Conservation (phyloP, 2,888 invertebrate genomes). For the Cosmia trapezina region DNA sequence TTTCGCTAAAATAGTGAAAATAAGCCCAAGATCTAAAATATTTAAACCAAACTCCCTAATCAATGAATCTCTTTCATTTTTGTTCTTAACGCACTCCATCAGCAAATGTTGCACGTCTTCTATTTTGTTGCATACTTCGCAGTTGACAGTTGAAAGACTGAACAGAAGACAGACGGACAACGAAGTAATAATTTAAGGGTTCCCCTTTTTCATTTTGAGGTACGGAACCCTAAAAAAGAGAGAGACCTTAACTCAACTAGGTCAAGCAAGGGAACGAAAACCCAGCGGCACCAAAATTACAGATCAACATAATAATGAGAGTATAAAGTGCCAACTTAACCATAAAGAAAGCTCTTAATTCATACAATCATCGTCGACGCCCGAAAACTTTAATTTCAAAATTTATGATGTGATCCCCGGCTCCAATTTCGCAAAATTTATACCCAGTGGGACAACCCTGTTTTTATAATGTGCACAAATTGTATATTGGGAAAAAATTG, state of each 20-base stretch:
- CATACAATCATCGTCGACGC: slow-evolving; percentile 64
- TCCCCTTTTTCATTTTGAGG: too few species aligned
- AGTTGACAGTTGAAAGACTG: too few species aligned
- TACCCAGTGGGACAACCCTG: slow-evolving; percentile 75
- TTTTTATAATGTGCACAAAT: slow-evolving; percentile 73
- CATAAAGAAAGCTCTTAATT: slow-evolving; percentile 67
- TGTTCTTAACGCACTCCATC: too few species aligned
- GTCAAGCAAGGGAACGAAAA: slow-evolving; percentile 61
- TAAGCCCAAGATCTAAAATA: too few species aligned
- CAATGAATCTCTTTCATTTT: too few species aligned
- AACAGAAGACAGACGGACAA: too few species aligned
- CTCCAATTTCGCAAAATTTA: slow-evolving; percentile 81
- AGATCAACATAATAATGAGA: slow-evolving; percentile 71
- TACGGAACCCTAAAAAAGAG: slow-evolving; percentile 14
- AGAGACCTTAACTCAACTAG: slow-evolving; percentile 56
- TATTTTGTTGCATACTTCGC: too few species aligned
- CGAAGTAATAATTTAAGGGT: too few species aligned
- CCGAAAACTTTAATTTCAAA: slow-evolving; percentile 72
- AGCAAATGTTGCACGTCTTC: too few species aligned
- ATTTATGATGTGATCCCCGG: slow-evolving; percentile 78
- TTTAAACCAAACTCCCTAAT: too few species aligned
- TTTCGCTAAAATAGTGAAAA: too few species aligned
- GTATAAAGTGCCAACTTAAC: slow-evolving; percentile 69
- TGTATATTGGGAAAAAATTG: slow-evolving; percentile 63
- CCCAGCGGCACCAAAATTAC: slow-evolving; percentile 73